Percentiles rank a stretch among this genome's conserved stretches.
Evolutionary conservation across 2,888 invertebrate species (phyloP).

Genomic region (Brachypalpus laphriformis): DNA sequence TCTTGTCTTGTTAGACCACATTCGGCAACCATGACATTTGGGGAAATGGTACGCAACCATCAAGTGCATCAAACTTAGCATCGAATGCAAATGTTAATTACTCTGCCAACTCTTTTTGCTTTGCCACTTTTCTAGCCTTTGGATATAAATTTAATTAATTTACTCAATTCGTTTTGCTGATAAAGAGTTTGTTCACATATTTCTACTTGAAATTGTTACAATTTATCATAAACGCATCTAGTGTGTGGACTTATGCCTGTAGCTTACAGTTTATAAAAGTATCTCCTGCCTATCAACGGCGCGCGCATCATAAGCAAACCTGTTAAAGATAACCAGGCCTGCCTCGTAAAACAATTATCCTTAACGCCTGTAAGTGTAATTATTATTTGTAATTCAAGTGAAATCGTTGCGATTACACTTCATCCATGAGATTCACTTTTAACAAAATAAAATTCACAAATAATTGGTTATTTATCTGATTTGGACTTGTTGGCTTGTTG

Average conservation of each 20-base stretch:
- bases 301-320: too few species aligned
- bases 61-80: not conserved
- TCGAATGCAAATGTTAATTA: not conserved
- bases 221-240: not conserved
- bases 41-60: not conserved
- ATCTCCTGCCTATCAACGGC: too few species aligned
- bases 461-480: conserved; percentile 14
- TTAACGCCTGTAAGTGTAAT: not conserved
- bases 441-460: conserved; percentile 14
- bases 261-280: conserved; percentile 5
- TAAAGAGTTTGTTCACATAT: conserved; percentile 11
- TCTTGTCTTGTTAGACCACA: not conserved
- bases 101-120: not conserved
- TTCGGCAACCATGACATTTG: not conserved
- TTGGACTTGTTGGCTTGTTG: not conserved
- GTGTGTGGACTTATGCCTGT: not conserved
- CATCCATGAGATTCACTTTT: conserved; percentile 35
- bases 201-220: not conserved
- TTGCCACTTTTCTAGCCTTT: not conserved
- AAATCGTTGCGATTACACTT: not conserved
- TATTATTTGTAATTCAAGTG: not conserved
- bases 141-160: not conserved
- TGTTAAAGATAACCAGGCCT: not conserved
- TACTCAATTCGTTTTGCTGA: not conserved
- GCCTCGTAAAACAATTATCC: not conserved